Evolutionary conservation across 53 echinoderm and acorn worm genomes (phyloP).

Genomic region (Echinometra lucunter): DNA sequence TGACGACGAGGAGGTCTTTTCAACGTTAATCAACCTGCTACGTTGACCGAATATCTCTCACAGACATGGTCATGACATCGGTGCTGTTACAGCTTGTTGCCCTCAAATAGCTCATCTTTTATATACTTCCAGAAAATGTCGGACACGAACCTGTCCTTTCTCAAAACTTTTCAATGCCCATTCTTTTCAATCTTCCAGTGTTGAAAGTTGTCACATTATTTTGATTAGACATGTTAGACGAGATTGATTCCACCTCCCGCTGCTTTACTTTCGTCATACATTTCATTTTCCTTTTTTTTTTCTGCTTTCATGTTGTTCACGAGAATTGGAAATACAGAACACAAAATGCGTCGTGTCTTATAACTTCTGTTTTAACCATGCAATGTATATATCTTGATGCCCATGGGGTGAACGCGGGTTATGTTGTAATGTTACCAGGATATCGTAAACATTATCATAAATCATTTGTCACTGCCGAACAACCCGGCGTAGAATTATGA

Average conservation of each 20-base stretch:
- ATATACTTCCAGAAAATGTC: not conserved
- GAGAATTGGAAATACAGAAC: not conserved
- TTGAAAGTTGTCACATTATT: not conserved
- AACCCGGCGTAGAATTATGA: conserved; percentile 28
- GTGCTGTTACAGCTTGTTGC: not conserved
- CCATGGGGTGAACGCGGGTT: conserved; percentile 14
- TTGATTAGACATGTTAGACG: conserved; percentile 7
- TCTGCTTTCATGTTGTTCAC: not conserved
- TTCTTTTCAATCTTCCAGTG: not conserved
- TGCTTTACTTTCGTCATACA: not conserved
- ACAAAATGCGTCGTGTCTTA: not conserved
- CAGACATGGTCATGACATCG: not conserved
- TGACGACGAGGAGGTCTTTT: not conserved
- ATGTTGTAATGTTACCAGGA: conserved; percentile 39
- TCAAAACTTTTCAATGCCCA: not conserved
- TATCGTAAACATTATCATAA: conserved; percentile 57
- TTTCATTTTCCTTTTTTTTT: not conserved
- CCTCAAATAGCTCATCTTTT: not conserved
- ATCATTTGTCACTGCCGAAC: conserved; percentile 32
- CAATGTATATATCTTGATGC: not conserved
- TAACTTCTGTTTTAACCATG: not conserved
- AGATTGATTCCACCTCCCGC: conserved; percentile 5
- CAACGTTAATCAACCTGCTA: not conserved
- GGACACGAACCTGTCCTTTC: not conserved
- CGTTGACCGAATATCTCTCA: not conserved